Percentiles rank a stretch among this genome's conserved stretches.
Evolutionary conservation across 2,113 vertebrate species (phyloP).

Genomic region (Anguilla rostrata): DNA sequence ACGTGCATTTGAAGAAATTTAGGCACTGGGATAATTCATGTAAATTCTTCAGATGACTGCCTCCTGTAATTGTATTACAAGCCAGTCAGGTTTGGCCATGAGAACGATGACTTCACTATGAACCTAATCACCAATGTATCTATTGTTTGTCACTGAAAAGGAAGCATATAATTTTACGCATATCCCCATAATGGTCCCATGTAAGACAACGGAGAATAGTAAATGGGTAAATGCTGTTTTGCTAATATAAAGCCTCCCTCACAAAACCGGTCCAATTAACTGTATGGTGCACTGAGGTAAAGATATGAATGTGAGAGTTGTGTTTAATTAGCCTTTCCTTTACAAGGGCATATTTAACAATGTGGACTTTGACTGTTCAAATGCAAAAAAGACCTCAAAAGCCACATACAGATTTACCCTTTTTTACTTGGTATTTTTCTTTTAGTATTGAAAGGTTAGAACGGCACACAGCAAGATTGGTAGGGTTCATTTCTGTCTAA

Average conservation of each 20-base stretch:
- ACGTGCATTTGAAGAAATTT: background rate
- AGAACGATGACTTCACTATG: background rate
- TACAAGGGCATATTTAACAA: slow-evolving; percentile 10
- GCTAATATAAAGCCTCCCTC: background rate
- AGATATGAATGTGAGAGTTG: background rate
- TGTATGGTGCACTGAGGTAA: background rate
- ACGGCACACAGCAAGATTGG: too few relatives aligned
- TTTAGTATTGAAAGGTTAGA: background rate
- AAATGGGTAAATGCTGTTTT: slow-evolving; percentile 22
- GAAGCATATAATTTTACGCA: background rate
- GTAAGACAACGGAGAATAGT: background rate
- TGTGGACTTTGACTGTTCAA: slow-evolving; percentile 6
- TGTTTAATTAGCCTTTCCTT: slow-evolving; percentile 7
- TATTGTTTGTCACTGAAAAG: background rate
- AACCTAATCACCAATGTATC: background rate
- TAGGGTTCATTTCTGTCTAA: too few relatives aligned
- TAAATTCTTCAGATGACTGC: background rate
- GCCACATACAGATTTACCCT: background rate
- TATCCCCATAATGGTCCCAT: background rate
- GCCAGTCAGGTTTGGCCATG: background rate
- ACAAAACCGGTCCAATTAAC: background rate
- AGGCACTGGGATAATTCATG: background rate
- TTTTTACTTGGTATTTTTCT: background rate
- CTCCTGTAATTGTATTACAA: background rate
- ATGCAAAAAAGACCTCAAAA: background rate